Evolutionary conservation across 2,797 vertebrate species (phyloP).

Genomic region (Melanotaenia trifasciata): DNA sequence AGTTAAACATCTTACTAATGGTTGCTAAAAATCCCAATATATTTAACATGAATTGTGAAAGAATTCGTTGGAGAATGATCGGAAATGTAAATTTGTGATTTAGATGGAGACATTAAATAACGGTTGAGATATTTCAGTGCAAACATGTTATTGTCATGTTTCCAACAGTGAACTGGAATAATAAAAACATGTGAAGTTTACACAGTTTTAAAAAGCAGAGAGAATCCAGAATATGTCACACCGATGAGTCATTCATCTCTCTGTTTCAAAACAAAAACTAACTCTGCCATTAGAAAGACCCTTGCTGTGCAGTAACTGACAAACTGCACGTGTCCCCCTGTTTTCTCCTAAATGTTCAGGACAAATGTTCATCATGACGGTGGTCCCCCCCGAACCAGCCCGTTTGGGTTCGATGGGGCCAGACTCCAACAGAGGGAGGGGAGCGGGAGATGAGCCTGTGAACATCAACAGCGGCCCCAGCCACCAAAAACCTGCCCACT

Average conservation of each 20-base stretch:
- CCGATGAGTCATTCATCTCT: slow-evolving; percentile 13
- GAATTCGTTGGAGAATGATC: no score
- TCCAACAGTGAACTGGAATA: no score
- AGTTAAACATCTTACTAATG: no score
- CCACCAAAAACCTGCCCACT: slow-evolving; percentile 54
- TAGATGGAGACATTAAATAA: no score
- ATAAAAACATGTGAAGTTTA: no score
- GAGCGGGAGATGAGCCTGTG: slow-evolving; percentile 38
- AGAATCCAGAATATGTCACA: slow-evolving; percentile 19
- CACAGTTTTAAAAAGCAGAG: neutral
- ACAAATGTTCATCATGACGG: slow-evolving; percentile 37
- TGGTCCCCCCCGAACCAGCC: slow-evolving; percentile 40
- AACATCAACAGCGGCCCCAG: slow-evolving; percentile 57
- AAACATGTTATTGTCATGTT: no score
- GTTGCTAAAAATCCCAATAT: no score
- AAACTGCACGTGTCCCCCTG: slow-evolving; percentile 52
- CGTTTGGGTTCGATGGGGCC: slow-evolving; percentile 52
- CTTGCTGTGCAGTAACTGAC: slow-evolving; percentile 53
- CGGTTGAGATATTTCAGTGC: no score
- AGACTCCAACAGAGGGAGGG: slow-evolving; percentile 43
- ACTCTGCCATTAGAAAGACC: neutral
- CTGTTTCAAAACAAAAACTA: slow-evolving; percentile 16
- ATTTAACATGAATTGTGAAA: no score
- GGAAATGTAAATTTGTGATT: no score
- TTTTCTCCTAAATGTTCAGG: slow-evolving; percentile 34